phyloP scores from a whole-genome alignment of 2,797 vertebrate species.

The Falco biarmicus region DNA sequence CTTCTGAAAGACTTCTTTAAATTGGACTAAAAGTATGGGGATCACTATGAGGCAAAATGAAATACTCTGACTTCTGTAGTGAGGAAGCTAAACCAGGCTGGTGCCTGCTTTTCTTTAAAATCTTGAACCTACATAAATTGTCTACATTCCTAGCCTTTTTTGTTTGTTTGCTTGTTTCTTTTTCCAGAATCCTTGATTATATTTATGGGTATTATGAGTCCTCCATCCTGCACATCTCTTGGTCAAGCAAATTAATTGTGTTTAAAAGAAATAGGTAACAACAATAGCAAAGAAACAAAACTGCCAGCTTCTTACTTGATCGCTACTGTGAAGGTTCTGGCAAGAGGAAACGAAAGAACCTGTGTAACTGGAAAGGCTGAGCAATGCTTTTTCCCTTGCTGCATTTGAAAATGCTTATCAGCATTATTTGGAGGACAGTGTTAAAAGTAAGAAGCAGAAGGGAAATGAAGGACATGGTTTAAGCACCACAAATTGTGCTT shows the following conservation, averaged over 20 bases:
- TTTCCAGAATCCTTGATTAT: background rate
- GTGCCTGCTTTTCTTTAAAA: background rate
- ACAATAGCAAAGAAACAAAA: background rate
- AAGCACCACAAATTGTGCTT: background rate
- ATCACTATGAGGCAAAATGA: background rate
- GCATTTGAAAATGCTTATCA: background rate
- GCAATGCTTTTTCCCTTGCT: background rate
- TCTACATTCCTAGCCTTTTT: background rate
- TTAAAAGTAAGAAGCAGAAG: background rate
- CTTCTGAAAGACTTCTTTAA: background rate
- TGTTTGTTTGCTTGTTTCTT: no score
- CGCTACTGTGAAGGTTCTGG: background rate
- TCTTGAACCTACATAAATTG: background rate
- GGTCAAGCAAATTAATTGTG: background rate
- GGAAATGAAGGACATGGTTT: background rate
- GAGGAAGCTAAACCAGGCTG: background rate
- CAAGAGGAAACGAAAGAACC: background rate
- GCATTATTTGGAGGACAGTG: background rate
- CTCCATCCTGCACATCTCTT: background rate
- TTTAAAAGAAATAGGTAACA: background rate
- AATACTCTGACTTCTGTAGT: background rate
- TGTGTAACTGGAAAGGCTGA: background rate
- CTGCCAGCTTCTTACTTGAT: background rate
- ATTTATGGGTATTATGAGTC: background rate
- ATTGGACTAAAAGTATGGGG: background rate